These are phyloP conservation scores for Lissonota sp. DNA, from an alignment of 2,888 invertebrate genomes.

Conservation along the genomic window DNA sequence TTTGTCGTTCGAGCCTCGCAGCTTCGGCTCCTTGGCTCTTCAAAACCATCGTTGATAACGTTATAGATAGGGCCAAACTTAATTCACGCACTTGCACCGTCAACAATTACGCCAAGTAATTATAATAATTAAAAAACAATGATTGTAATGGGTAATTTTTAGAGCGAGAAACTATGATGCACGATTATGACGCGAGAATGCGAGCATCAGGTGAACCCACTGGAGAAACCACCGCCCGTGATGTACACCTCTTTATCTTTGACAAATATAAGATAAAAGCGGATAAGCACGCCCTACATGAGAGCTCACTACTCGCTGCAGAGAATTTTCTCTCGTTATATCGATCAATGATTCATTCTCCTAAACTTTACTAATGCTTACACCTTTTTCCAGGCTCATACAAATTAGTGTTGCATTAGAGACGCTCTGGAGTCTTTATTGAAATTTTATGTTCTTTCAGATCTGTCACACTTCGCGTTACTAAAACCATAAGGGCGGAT, in stretches of 20 bases:
- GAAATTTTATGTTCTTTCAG: too few species aligned
- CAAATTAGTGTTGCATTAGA: constrained; percentile 1
- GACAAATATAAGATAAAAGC: constrained; percentile 81
- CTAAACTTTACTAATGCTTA: constrained; percentile 4
- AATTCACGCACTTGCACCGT: too few species aligned
- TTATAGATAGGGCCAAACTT: background rate
- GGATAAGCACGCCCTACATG: constrained; percentile 81
- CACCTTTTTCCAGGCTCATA: background rate
- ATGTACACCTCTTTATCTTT: constrained; percentile 74
- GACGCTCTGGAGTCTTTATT: background rate
- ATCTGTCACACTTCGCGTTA: too few species aligned
- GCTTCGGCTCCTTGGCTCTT: constrained; percentile 84
- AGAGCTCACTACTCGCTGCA: constrained; percentile 60
- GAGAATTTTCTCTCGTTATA: constrained; percentile 54
- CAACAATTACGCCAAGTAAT: too few species aligned
- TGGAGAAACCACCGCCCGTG: constrained; percentile 58
- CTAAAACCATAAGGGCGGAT: too few species aligned
- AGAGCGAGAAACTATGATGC: constrained; percentile 41
- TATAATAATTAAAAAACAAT: constrained; percentile 21
- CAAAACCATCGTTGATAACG: constrained; percentile 71
- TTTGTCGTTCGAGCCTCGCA: constrained; percentile 89
- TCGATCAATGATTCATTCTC: constrained; percentile 65
- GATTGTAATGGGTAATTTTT: constrained; percentile 52
- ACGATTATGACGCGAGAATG: constrained; percentile 51
- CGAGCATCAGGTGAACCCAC: constrained; percentile 58